phyloP scores from a whole-genome alignment of 1,140 invertebrate species.

The Drosophila auraria region DNA sequence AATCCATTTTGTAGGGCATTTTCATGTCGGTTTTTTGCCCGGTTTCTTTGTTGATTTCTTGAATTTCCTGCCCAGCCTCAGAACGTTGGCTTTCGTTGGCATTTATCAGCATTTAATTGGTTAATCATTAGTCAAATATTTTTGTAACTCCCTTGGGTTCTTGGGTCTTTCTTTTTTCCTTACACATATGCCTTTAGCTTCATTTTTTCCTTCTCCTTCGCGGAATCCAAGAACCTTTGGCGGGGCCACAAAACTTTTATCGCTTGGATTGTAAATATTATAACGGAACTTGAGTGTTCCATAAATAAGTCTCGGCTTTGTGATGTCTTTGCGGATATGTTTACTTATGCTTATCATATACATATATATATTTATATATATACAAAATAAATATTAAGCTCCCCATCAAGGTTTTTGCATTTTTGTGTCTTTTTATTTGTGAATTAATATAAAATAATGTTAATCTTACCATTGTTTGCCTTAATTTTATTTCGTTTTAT shows the following conservation, averaged over 20 bases:
- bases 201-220: constrained; percentile 6
- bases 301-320: constrained; percentile 13
- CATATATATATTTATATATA: neutral
- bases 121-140: constrained; percentile 82
- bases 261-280: constrained; percentile 29
- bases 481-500: constrained; percentile 8
- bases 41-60: constrained; percentile 1
- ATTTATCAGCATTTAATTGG: constrained; percentile 81
- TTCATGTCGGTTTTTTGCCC: neutral
- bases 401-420: neutral
- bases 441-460: neutral
- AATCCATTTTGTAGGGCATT: constrained; percentile 6
- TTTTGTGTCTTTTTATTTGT: neutral
- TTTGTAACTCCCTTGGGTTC: constrained; percentile 40
- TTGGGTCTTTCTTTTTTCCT: constrained; percentile 10
- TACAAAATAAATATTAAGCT: no score
- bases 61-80: constrained; percentile 43
- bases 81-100: constrained; percentile 9
- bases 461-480: neutral
- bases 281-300: constrained; percentile 41
- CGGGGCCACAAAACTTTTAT: constrained; percentile 14
- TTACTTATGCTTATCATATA: neutral
- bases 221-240: constrained; percentile 3
- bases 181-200: neutral
- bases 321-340: constrained; percentile 1